phyloP scores from a whole-genome alignment of 2,113 vertebrate species.

The Zapornia atra region DNA sequence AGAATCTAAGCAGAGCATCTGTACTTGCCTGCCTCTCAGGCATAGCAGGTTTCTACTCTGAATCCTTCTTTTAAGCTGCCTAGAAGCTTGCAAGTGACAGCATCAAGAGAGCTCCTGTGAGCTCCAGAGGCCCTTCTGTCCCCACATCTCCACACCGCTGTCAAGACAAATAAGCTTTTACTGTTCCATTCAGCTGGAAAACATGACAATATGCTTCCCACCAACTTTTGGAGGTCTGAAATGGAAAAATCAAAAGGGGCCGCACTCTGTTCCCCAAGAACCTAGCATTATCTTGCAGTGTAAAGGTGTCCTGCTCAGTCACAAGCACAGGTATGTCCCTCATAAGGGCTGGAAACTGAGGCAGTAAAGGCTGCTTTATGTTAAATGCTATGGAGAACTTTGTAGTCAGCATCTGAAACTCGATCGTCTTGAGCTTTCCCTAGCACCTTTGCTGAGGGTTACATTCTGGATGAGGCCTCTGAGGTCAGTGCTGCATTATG shows the following conservation, averaged over 20 bases:
- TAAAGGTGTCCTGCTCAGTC: neutral
- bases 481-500: neutral
- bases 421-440: neutral
- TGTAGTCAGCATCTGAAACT: neutral
- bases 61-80: conserved; percentile 1
- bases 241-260: neutral
- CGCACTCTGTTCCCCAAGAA: neutral
- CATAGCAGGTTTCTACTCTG: neutral
- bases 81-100: neutral
- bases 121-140: neutral
- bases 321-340: neutral
- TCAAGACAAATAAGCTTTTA: conserved; percentile 16
- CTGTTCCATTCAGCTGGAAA: neutral
- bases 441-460: neutral
- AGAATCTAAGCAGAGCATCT: neutral
- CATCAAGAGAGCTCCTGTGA: neutral
- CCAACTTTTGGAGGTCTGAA: neutral
- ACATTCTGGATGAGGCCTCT: neutral
- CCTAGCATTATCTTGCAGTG: neutral
- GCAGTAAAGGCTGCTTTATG: neutral
- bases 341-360: neutral
- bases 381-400: neutral
- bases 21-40: conserved; percentile 1
- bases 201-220: neutral
- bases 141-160: neutral